Evolutionary conservation across 2,888 invertebrate genomes (phyloP).

Genomic region (Blomia tropicalis): DNA sequence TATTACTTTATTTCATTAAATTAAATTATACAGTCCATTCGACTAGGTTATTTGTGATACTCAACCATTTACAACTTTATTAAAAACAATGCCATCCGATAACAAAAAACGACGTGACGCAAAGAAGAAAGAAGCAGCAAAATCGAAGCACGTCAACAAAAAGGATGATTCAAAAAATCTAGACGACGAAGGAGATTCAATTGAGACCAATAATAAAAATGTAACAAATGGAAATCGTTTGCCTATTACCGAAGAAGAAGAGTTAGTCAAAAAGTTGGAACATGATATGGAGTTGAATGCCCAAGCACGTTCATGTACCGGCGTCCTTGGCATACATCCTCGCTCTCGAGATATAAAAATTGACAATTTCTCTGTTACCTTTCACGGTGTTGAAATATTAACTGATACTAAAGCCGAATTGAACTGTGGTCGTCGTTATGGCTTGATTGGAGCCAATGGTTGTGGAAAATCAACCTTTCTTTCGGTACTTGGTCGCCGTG

Average conservation of each 20-base stretch:
- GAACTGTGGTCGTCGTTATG: constrained; percentile 91
- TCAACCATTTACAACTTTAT: too few relatives aligned
- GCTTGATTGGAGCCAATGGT: constrained; percentile 90
- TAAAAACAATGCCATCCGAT: constrained; percentile 99
- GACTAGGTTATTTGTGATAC: too few relatives aligned
- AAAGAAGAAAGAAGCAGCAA: constrained; percentile 88
- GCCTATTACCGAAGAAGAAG: constrained; percentile 52
- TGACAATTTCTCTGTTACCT: constrained; percentile 86
- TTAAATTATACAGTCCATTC: too few relatives aligned
- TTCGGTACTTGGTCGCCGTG: constrained; percentile 70
- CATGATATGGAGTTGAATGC: constrained; percentile 80
- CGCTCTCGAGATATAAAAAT: constrained; percentile 92
- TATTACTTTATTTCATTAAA: too few relatives aligned
- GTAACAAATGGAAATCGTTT: constrained; percentile 34
- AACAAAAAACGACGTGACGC: constrained; percentile 93
- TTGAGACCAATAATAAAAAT: neutral
- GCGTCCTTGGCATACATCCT: constrained; percentile 82
- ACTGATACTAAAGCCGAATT: constrained; percentile 89
- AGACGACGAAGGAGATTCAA: constrained; percentile 31
- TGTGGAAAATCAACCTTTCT: constrained; percentile 93
- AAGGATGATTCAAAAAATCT: constrained; percentile 39
- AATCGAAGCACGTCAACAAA: constrained; percentile 38
- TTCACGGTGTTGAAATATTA: constrained; percentile 88
- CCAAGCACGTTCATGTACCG: constrained; percentile 82
- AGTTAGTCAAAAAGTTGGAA: constrained; percentile 67